These are phyloP conservation scores for Paramuricea clavata DNA, from an alignment of 92 coral and sea anemone species.

Conservation along the genomic window DNA sequence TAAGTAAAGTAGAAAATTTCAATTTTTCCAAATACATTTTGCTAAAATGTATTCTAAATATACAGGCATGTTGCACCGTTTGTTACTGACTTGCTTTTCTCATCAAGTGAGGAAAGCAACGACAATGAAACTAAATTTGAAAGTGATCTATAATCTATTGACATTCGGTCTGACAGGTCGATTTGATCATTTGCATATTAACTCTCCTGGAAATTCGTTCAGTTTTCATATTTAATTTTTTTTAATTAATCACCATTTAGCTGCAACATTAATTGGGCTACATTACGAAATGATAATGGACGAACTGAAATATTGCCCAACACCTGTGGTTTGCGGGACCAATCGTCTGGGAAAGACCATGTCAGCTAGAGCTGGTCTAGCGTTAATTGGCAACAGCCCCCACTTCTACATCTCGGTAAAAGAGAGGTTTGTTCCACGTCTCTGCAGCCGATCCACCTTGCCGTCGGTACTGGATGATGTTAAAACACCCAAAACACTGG, in stretches of 20 bases:
- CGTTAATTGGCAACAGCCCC: conserved; percentile 50
- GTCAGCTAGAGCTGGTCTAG: conserved; percentile 57
- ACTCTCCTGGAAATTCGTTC: too few species aligned
- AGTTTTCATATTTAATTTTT: not conserved
- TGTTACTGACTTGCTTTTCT: too few species aligned
- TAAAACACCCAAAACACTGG: conserved; percentile 25
- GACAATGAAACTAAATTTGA: too few species aligned
- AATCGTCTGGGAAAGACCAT: conserved; percentile 63
- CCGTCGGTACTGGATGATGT: conserved; percentile 72
- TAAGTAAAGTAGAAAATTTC: too few species aligned
- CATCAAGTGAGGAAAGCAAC: too few species aligned
- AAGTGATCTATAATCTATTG: too few species aligned
- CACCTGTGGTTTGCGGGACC: conserved; percentile 63
- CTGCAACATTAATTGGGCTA: conserved; percentile 64
- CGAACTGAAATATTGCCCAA: conserved; percentile 62
- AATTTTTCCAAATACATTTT: too few species aligned
- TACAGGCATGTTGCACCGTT: too few species aligned
- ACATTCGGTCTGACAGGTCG: too few species aligned
- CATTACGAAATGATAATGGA: too few species aligned
- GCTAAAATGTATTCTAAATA: too few species aligned
- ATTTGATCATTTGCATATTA: too few species aligned
- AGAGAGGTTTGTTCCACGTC: conserved; percentile 62
- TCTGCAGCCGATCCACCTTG: conserved; percentile 60
- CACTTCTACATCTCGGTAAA: conserved; percentile 56
- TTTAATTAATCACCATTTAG: not conserved